A percentile compares a stretch with the other conserved stretches of the same genome.
phyloP scores from a whole-genome alignment of 30 jellyfish, hydroid and myxozoan species.

The Nemopilema nomurai region DNA sequence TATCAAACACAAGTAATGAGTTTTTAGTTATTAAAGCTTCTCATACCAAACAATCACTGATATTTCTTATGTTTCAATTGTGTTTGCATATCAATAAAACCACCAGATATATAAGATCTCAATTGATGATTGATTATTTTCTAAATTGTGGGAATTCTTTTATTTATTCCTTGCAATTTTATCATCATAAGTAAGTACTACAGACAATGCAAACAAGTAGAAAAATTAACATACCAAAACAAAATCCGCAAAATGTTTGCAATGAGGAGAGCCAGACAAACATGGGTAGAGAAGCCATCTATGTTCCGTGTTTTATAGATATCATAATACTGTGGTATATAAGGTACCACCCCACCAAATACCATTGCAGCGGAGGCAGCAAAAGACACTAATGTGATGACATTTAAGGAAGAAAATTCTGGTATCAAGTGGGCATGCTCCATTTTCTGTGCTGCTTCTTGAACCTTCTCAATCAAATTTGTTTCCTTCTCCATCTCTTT shows the following conservation, averaged over 20 bases:
- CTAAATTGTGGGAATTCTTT: too few relatives aligned
- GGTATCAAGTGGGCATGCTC: constrained; percentile 74
- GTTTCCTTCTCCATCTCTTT: not conserved
- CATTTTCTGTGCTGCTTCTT: constrained; percentile 59
- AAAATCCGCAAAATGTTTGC: constrained; percentile 90
- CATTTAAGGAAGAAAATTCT: constrained; percentile 71
- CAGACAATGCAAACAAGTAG: too few relatives aligned
- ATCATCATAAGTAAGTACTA: too few relatives aligned
- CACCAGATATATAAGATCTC: too few relatives aligned
- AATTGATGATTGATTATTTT: too few relatives aligned
- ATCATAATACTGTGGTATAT: constrained; percentile 91
- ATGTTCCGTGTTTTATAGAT: constrained; percentile 67
- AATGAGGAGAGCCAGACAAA: constrained; percentile 84
- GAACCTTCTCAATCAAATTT: constrained; percentile 39
- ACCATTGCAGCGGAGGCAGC: constrained; percentile 98
- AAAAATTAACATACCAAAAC: constrained; percentile 72
- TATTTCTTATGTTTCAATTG: too few relatives aligned
- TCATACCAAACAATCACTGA: too few relatives aligned
- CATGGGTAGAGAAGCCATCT: constrained; percentile 94
- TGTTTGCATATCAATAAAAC: too few relatives aligned
- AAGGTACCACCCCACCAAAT: constrained; percentile 98
- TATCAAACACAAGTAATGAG: too few relatives aligned
- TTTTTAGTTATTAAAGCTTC: too few relatives aligned
- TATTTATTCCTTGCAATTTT: too few relatives aligned
- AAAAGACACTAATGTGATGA: constrained; percentile 80